Conservation (phyloP, 2,888 invertebrate genomes). For the Cinara cedri region DNA sequence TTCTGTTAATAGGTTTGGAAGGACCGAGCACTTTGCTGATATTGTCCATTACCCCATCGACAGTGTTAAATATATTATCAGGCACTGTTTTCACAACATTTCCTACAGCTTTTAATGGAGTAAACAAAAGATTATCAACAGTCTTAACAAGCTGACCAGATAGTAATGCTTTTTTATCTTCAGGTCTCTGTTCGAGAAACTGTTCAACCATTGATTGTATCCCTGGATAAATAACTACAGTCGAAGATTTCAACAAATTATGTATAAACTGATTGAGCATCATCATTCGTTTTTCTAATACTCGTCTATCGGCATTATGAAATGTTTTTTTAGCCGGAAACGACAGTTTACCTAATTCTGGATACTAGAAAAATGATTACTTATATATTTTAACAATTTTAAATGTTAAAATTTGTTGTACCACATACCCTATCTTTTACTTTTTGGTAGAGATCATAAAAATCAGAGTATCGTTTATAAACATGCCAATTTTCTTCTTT, state of each 20-base stretch:
- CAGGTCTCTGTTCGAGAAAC: conserved; percentile 68
- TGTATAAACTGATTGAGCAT: conserved; percentile 82
- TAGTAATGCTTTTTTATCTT: conserved; percentile 47
- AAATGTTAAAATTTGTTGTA: background rate
- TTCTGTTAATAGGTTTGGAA: conserved; percentile 25
- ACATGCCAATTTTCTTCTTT: conserved; percentile 86
- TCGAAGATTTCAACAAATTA: conserved; percentile 70
- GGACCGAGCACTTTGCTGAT: conserved; percentile 60
- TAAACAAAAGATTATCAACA: conserved; percentile 73
- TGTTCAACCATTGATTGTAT: conserved; percentile 69
- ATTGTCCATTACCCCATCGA: conserved; percentile 76
- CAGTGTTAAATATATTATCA: conserved; percentile 83
- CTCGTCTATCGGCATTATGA: conserved; percentile 84
- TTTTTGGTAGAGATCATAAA: conserved; percentile 84
- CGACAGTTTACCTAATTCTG: conserved; percentile 75
- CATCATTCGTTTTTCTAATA: conserved; percentile 83
- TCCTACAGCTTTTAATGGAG: conserved; percentile 77
- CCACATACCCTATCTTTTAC: conserved; percentile 74
- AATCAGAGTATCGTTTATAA: conserved; percentile 91
- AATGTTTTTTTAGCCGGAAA: conserved; percentile 94
- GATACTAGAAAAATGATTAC: conserved; percentile 69
- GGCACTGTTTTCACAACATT: conserved; percentile 85
- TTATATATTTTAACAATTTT: background rate
- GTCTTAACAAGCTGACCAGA: conserved; percentile 68
- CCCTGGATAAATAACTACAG: conserved; percentile 70